These are phyloP conservation scores for Sminthurinus aureus DNA, from an alignment of 2,888 invertebrate genomes.

Conservation along the genomic window DNA sequence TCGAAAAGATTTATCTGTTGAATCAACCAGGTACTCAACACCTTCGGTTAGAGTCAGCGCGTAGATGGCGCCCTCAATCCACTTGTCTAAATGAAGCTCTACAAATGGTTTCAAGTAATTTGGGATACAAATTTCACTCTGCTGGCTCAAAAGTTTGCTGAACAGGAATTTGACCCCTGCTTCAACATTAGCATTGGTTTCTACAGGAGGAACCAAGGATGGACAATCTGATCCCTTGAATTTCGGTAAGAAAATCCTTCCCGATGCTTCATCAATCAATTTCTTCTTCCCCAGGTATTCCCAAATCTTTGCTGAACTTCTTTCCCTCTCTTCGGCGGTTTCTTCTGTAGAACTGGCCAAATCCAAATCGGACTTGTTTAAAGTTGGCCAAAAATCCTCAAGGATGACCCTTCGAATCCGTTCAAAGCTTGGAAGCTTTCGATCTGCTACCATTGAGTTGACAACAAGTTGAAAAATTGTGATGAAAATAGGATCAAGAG, in stretches of 20 bases:
- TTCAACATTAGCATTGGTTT: no score
- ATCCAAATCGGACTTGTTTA: background rate
- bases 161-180: background rate
- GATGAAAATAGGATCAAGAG: slow-evolving; percentile 62
- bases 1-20: slow-evolving; percentile 58
- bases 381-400: background rate
- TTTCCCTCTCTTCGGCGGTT: background rate
- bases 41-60: slow-evolving; percentile 60
- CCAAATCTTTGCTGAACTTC: background rate
- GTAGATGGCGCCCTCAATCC: slow-evolving; percentile 61
- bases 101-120: slow-evolving; percentile 59
- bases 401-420: background rate
- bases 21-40: slow-evolving; percentile 61
- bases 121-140: slow-evolving; percentile 45
- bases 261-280: background rate
- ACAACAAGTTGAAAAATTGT: slow-evolving; percentile 59
- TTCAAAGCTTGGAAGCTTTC: background rate
- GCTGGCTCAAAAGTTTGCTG: background rate
- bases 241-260: background rate
- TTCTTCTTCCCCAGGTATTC: background rate
- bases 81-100: slow-evolving; percentile 58
- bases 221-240: background rate
- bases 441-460: background rate
- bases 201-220: no score
- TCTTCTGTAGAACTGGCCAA: background rate